phyloP scores from a whole-genome alignment of 2,113 vertebrate genomes.

The Tursiops truncatus region DNA sequence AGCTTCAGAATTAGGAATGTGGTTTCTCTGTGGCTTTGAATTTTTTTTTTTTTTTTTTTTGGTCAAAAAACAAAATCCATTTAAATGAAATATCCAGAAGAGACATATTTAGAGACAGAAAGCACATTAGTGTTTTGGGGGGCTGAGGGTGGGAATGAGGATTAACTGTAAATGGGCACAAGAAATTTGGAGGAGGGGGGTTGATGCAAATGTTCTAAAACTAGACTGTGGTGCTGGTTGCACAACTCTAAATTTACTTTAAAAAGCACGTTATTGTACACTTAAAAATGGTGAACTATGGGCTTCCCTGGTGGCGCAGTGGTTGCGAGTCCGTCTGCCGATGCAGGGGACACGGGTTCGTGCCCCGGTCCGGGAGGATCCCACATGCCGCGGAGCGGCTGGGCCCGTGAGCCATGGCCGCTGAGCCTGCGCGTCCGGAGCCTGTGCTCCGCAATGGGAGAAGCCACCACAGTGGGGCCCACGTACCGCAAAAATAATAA shows the following conservation, averaged over 20 bases:
- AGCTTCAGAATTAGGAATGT: slow-evolving; percentile 36
- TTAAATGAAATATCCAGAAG: slow-evolving; percentile 1
- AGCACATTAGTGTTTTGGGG: background rate
- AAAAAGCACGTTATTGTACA: background rate
- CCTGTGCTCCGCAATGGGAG: no score
- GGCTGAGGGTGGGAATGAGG: background rate
- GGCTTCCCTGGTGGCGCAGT: no score
- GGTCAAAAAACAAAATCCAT: background rate
- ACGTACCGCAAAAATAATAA: background rate
- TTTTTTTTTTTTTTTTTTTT: background rate
- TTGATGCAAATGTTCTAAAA: background rate
- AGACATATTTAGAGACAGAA: background rate
- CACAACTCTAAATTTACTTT: background rate
- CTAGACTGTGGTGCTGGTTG: background rate
- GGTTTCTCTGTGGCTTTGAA: background rate
- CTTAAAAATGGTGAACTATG: background rate
- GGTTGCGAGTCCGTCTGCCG: no score
- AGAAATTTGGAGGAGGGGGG: background rate
- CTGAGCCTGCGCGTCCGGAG: no score
- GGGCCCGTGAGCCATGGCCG: no score
- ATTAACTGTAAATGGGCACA: background rate
- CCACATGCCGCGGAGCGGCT: no score
- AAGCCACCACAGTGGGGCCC: no score
- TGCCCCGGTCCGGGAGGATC: no score
- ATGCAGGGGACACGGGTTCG: no score